A percentile compares a stretch with the other conserved stretches of the same genome.
Evolutionary conservation across 2,113 vertebrate species (phyloP).

Genomic region (Colaptes auratus): DNA sequence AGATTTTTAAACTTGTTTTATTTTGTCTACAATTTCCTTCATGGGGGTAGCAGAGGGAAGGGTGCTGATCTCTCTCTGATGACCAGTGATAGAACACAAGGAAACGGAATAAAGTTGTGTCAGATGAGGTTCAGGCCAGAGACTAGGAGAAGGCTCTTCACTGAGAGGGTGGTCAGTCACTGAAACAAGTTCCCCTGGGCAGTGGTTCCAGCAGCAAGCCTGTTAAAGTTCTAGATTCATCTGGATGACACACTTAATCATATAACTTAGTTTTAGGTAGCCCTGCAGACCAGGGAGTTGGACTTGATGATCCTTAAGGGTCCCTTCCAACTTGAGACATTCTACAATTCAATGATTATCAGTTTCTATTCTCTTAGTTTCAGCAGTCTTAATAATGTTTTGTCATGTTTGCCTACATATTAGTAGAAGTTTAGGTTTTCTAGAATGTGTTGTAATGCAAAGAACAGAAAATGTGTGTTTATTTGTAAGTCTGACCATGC

Average conservation of each 20-base stretch:
- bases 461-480: background rate
- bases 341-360: background rate
- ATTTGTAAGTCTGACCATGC: background rate
- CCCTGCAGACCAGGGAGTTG: background rate
- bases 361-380: background rate
- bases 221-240: background rate
- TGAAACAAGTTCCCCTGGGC: background rate
- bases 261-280: background rate
- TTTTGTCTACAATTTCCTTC: background rate
- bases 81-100: accelerated
- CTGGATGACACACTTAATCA: background rate
- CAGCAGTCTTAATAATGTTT: background rate
- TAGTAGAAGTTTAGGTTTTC: background rate
- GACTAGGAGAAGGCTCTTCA: background rate
- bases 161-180: background rate
- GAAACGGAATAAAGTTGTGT: background rate
- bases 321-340: too few relatives aligned
- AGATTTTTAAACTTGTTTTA: background rate
- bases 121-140: background rate
- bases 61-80: background rate
- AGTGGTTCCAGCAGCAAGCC: background rate
- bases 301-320: too few relatives aligned
- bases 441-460: background rate
- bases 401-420: background rate
- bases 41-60: background rate